Base-by-base conservation (phyloP, 2,113 vertebrate species). In the Variabilichromis moorii region DNA sequence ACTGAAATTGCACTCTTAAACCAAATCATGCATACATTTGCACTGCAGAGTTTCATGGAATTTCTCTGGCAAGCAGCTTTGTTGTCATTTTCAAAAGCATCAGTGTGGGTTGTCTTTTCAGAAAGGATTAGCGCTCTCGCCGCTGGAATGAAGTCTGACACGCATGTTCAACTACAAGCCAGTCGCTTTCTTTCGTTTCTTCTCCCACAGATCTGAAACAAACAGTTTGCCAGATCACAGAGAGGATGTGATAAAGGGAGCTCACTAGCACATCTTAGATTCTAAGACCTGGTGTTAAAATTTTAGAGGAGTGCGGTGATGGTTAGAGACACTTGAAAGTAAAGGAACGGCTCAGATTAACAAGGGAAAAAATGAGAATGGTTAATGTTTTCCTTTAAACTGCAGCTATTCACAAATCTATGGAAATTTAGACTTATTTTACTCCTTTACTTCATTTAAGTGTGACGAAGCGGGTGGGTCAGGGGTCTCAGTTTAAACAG, bases 71-170 rank as follows among this genome's bases (percentile, higher is more conserved):
- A 54, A 80, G 42, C 50, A 6, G 54, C 78, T 86, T 79, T 33
- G 83, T 85, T 90, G 66, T 86, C 50, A 82, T 76, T 85, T 90
- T 78, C 21, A 50, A 86, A 85, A 61, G 54, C 59, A 61, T 86
- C 76, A 50, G 31, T 66, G 24, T 80, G 57, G 87, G 78, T 26
- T 82, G 84, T 86, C 61, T 83, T 83, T 86, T 89, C 26, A 90
- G 26, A 80, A 88, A 40, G 50, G 85, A 92, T 89, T 86, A 89
- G n/a, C n/a, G 4, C 61, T 80, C 33, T 57, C 53, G 33, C 50
- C 11, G 11, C 54, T 68, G 28, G 73, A 92, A 91, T 88, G 55
- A 82, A 84, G 81, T 82, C 91, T 84, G 86, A 90, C 89, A 84
- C 51, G 78, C 73, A 82, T 59, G 55, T 90, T 83, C 61, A 86